Conservation (phyloP, 2,113 vertebrate genomes). For the Ascaphus truei region DNA sequence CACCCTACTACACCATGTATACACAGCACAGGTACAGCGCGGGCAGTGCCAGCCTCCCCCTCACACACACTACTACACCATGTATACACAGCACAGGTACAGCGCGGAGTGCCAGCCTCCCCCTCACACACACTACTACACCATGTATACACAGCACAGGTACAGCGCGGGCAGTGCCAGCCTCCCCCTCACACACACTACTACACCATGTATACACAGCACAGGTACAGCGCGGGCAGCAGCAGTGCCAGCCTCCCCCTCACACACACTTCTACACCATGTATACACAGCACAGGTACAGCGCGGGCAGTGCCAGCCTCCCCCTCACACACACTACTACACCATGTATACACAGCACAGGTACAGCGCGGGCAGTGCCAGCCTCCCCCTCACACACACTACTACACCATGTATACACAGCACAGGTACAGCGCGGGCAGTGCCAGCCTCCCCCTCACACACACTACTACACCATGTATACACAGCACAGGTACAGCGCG, state of each 20-base stretch:
- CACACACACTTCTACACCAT: background rate
- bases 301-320: background rate
- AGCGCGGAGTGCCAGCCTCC: background rate
- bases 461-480: background rate
- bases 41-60: background rate
- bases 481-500: no score
- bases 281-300: no score
- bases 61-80: background rate
- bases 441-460: background rate
- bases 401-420: background rate
- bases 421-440: background rate
- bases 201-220: background rate
- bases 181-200: background rate
- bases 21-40: no score
- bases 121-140: background rate
- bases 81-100: no score
- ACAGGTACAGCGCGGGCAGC: no score
- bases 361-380: background rate
- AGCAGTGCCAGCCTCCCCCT: background rate
- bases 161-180: background rate
- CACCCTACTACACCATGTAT: background rate
- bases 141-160: background rate
- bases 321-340: background rate
- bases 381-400: background rate
- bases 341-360: background rate